phyloP scores from a whole-genome alignment of 2,797 vertebrate species.

The Sebastes trivittatus region DNA sequence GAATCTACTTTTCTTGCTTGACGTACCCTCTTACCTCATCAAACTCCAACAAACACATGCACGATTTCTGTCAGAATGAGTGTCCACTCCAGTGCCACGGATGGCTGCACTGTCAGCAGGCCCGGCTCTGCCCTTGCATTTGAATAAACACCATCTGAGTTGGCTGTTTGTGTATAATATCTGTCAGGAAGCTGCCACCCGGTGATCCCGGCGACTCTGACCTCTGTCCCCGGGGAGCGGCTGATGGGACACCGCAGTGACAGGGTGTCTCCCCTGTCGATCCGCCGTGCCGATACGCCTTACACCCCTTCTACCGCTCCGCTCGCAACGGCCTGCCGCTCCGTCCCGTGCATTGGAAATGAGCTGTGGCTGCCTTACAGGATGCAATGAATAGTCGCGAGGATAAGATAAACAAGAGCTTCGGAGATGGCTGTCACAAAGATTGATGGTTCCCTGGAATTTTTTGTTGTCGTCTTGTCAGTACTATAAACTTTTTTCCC shows the following conservation, averaged over 20 bases:
- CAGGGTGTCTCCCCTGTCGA: constrained; percentile 71
- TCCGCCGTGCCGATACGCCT: constrained; percentile 51
- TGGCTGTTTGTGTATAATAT: constrained; percentile 69
- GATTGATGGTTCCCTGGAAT: constrained; percentile 63
- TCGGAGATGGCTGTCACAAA: constrained; percentile 44
- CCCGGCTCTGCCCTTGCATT: constrained; percentile 67
- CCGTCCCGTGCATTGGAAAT: constrained; percentile 67
- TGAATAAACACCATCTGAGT: constrained; percentile 80
- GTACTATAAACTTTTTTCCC: constrained; percentile 53
- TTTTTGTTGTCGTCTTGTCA: constrained; percentile 52
- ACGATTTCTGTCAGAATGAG: background rate
- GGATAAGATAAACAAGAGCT: constrained; percentile 55
- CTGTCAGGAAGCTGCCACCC: constrained; percentile 76
- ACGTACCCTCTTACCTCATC: constrained; percentile 1
- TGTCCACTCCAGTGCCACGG: constrained; percentile 54
- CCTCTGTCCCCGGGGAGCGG: constrained; percentile 60
- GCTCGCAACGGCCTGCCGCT: constrained; percentile 17
- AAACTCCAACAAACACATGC: constrained; percentile 2
- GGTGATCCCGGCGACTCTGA: constrained; percentile 63
- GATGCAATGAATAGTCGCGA: constrained; percentile 36
- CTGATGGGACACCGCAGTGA: constrained; percentile 63
- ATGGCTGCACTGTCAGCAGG: constrained; percentile 74
- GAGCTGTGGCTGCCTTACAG: constrained; percentile 38
- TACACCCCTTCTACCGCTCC: constrained; percentile 53
- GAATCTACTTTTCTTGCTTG: background rate